Evolutionary conservation across 2,113 vertebrate species (phyloP), one percentile per base, ranked within the genome.

Genomic region (Physeter macrocephalus): DNA sequence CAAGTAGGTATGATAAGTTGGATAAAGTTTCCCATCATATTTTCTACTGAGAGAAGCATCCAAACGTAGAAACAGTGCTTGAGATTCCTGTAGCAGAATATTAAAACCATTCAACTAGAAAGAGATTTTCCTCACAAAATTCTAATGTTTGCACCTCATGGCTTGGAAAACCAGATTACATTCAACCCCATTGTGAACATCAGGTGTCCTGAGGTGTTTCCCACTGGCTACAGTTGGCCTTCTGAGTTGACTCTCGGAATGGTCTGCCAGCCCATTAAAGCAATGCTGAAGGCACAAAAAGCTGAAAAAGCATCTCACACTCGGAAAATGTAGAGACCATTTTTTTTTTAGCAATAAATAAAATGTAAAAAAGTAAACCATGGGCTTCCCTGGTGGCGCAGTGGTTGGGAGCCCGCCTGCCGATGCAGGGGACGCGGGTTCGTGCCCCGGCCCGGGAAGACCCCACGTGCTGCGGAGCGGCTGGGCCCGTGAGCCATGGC

Each of bases 121-220:
- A 69, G 82, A 81, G 17, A 71, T 96, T 98, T 92, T 95, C 62
- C 75, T 88, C 88, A 67, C 67, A 14, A 74, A 95, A 78, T 27
- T 95, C 39, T 43, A 86, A 89, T 95, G 64, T 93, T 97, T 97
- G 77, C 66, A 94, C 93, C 89, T 97, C 85, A 75, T 94, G 67
- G 71, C 43, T 66, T 97, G 72, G 87, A 97, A 98, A 97, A 95
- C 6, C 34, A 95, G 96, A 96, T 98, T 96, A 95, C 49, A 72
- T 49, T 90, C 77, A 97, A 74, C 2, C 59, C n/a, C 17, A 23
- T 82, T 0, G 1, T 90, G 93, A 98, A 94, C 94, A 93, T 93
- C 61, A 97, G 75, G 49, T 67, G 93, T 89, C 88, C 74, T 61
- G 93, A 96, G 49, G 29, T 46, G 87, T 88, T 96, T 97, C 93